Evolutionary conservation across 2,888 invertebrate species (phyloP).

Genomic region (Pachymerium ferrugineum): DNA sequence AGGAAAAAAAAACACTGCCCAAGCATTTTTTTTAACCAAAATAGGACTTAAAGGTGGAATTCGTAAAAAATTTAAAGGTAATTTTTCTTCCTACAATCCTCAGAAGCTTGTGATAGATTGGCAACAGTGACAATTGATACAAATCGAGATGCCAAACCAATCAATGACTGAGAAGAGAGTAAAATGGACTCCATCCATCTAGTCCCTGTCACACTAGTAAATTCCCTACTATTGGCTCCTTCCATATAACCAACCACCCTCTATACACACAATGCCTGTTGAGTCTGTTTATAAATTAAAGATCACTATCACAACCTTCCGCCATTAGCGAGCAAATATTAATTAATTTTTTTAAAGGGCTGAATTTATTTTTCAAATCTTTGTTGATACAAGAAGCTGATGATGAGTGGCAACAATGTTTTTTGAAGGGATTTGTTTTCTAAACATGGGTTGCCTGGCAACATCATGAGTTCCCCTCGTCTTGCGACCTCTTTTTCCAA

Average conservation of each 20-base stretch:
- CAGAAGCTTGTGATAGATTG: constrained; percentile 2
- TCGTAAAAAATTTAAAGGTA: constrained; percentile 5
- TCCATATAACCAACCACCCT: no score
- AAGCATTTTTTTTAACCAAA: no score
- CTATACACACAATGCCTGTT: no score
- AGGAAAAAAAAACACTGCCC: no score
- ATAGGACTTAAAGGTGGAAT: no score
- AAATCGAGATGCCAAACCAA: constrained; percentile 16
- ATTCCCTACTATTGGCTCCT: background rate
- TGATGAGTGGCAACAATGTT: background rate
- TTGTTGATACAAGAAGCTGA: background rate
- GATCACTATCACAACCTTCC: background rate
- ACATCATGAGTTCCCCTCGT: background rate
- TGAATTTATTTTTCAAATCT: background rate
- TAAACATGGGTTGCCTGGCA: constrained; percentile 12
- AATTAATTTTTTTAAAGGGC: background rate
- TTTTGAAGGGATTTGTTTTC: constrained; percentile 9
- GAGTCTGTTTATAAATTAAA: constrained; percentile 17
- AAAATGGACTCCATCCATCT: background rate
- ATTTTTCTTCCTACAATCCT: background rate
- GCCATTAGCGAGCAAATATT: background rate
- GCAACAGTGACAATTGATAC: constrained; percentile 19
- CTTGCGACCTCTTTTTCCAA: constrained; percentile 5
- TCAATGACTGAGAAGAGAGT: background rate
- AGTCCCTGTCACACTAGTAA: background rate